Base-by-base conservation (phyloP, 1,140 invertebrate genomes). In the Drosophila tristis region DNA sequence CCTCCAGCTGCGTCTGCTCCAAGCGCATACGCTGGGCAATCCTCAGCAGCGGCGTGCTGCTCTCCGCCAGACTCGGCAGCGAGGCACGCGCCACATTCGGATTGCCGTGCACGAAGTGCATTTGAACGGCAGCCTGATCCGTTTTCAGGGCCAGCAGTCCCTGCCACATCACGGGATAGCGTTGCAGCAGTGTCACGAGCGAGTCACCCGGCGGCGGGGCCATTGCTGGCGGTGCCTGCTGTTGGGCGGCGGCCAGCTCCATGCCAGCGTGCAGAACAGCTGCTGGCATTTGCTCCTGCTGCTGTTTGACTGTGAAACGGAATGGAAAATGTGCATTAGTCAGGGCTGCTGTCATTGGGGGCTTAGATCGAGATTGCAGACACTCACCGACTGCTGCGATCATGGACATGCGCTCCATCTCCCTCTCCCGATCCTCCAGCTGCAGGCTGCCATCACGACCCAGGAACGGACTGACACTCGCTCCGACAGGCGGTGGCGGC, bases 91-190 rank as follows among this genome's bases (percentile, higher is more conserved):
- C 97, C 53, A 98, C 96, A 76, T 94, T 94, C 1, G 96, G 96
- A 94, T 97, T 99, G 13, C 98, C 98, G 78, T 97, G 97, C 29
- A 99, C 97, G 93, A 98, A 98, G 92, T 99, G 98, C 98, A 99
- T 99, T 93, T 99, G 98, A 8, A 99, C 98, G 20, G 97, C 97
- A 4, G 98, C 98, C 80, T 97, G 97, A 92, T 99, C 98, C 92
- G 98, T 99, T 92, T 99, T 99, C 35, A 99, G 93, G 0, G 97
- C 98, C 73, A 99, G 92, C 39, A 98, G 92, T 1, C 98, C 98
- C 93, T 98, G 97, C 98, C 98, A 99, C 95, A 99, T 97, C 26
- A 99, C 96, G 1, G 97, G 97, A 92, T 98, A 98, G 29, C 96
- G 95, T 94, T 97, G 94, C 2, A 98, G 92, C 16, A 97, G 91